Conservation (phyloP, 2,888 invertebrate genomes). For the Leucozona laternaria region DNA sequence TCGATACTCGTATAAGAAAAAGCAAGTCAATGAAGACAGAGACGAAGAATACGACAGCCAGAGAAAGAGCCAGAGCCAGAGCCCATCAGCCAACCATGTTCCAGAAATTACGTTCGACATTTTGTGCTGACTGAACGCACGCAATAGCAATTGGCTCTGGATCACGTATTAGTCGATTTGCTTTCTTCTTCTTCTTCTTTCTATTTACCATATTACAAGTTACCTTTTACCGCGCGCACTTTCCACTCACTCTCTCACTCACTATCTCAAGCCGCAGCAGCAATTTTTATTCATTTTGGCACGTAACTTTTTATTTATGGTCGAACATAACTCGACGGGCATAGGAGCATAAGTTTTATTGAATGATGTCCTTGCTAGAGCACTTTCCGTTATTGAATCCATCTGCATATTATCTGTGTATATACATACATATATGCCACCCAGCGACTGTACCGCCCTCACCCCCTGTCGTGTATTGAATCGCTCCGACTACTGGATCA, state of each 20-base stretch:
- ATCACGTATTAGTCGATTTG: conserved; percentile 69
- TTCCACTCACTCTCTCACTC: neutral
- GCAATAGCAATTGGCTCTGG: conserved; percentile 70
- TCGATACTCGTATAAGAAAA: too few relatives aligned
- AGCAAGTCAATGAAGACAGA: neutral
- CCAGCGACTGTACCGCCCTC: neutral
- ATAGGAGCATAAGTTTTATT: conserved; percentile 77
- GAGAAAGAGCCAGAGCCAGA: too few relatives aligned
- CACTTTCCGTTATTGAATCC: conserved; percentile 78
- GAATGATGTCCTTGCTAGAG: conserved; percentile 77
- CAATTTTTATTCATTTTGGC: conserved; percentile 77
- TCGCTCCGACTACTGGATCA: conserved; percentile 29
- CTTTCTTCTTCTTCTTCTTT: conserved; percentile 50
- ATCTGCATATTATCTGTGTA: conserved; percentile 75
- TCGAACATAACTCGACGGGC: conserved; percentile 77
- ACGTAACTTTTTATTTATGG: conserved; percentile 77
- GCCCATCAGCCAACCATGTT: conserved; percentile 53
- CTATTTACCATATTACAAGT: conserved; percentile 69
- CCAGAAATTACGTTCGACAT: conserved; percentile 68
- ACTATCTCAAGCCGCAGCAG: conserved; percentile 16
- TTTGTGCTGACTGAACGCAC: conserved; percentile 68
- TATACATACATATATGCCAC: conserved; percentile 14
- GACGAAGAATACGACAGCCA: neutral
- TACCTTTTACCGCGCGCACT: conserved; percentile 12
- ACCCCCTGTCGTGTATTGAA: conserved; percentile 27